These are phyloP conservation scores for Eunapius fragilis DNA, from an alignment of 37 sponge, comb jelly and placozoan species.

Conservation along the genomic window DNA sequence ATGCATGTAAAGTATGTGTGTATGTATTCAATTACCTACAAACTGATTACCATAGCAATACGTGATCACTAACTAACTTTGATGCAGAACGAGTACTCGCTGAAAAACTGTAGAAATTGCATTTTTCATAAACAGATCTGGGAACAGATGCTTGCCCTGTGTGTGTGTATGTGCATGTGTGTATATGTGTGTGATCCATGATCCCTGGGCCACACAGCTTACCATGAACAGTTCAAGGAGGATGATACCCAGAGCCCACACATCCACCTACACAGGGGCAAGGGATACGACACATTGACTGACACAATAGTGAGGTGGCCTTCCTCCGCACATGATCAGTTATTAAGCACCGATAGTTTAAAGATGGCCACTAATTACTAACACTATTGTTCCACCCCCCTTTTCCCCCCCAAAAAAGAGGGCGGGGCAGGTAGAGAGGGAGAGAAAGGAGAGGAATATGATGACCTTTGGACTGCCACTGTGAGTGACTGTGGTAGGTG, in stretches of 20 bases:
- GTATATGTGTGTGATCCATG: background rate
- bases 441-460: background rate
- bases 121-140: constrained; percentile 73
- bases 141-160: constrained; percentile 71
- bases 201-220: background rate
- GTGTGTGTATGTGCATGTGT: background rate
- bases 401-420: no score
- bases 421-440: background rate
- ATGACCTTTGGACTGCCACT: constrained; percentile 56
- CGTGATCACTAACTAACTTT: constrained; percentile 37
- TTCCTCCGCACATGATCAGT: no score
- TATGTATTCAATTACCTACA: no score
- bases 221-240: constrained; percentile 85
- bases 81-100: constrained; percentile 44
- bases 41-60: background rate
- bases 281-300: background rate
- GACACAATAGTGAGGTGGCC: no score
- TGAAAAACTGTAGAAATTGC: constrained; percentile 51
- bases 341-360: no score
- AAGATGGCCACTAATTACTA: no score
- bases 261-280: constrained; percentile 61
- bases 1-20: no score
- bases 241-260: constrained; percentile 85
- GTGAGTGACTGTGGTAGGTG: constrained; percentile 8
- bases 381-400: no score